Evolutionary conservation across 2,797 vertebrate species (phyloP).

Genomic region (Varecia variegata): DNA sequence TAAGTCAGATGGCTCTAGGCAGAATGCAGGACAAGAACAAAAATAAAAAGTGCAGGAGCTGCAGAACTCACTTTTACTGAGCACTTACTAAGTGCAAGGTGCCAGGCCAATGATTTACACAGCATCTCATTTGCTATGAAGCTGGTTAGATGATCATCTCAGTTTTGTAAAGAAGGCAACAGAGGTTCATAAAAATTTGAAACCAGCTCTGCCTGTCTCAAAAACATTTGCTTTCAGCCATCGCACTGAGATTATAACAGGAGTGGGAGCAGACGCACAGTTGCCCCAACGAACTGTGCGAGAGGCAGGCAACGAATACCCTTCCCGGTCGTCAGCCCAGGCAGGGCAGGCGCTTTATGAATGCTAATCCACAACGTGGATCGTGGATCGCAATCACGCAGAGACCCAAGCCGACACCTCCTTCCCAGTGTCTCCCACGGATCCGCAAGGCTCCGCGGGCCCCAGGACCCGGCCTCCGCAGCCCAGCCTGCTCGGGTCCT

Average conservation of each 20-base stretch:
- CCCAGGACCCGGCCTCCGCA: neutral
- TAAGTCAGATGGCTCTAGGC: neutral
- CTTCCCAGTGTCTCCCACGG: neutral
- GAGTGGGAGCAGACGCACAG: neutral
- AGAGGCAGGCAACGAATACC: neutral
- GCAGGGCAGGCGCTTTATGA: neutral
- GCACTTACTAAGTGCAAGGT: neutral
- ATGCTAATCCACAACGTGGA: neutral
- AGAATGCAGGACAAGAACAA: neutral
- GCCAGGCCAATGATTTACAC: neutral
- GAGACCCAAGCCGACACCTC: neutral
- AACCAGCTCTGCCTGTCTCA: neutral
- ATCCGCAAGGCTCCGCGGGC: neutral
- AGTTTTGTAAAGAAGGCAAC: neutral
- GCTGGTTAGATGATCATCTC: neutral
- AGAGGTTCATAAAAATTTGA: neutral
- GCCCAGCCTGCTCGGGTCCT: neutral
- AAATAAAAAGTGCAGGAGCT: neutral
- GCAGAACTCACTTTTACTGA: neutral
- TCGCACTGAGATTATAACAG: neutral
- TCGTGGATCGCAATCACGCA: neutral
- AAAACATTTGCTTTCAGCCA: neutral
- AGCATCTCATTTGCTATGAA: neutral
- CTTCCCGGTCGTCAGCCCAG: neutral
- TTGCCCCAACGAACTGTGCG: neutral